A percentile compares a stretch with the other conserved stretches of the same genome.
Conservation (phyloP, 2,113 vertebrate genomes). For the Prunella fulvescens region DNA sequence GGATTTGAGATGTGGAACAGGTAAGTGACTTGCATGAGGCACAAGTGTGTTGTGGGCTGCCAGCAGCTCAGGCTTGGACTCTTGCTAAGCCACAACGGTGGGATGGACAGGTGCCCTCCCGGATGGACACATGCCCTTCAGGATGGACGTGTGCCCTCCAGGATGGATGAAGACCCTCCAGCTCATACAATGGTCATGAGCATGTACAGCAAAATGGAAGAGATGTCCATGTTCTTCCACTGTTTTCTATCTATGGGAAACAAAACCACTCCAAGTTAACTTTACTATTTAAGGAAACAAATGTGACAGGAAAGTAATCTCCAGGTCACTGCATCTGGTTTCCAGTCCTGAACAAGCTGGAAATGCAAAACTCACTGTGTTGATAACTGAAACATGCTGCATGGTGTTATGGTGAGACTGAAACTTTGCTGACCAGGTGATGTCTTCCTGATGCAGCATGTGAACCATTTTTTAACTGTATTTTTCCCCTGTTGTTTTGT, state of each 20-base stretch:
- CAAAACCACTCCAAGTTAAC: background rate
- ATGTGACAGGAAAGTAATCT: background rate
- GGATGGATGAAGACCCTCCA: background rate
- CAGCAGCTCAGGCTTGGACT: background rate
- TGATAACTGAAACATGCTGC: background rate
- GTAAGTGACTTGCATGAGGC: background rate
- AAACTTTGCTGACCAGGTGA: background rate
- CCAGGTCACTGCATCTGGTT: background rate
- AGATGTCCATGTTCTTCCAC: background rate
- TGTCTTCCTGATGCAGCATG: background rate
- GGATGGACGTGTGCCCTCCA: background rate
- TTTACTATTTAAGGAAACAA: background rate
- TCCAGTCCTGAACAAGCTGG: background rate
- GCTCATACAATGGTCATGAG: background rate
- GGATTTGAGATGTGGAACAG: background rate
- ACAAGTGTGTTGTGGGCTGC: fast-evolving
- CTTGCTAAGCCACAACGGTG: background rate
- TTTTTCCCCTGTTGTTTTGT: background rate
- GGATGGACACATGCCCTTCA: no score
- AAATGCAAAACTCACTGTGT: background rate
- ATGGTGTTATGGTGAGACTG: background rate
- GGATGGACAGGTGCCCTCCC: background rate
- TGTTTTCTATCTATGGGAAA: background rate
- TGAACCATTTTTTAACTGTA: background rate
- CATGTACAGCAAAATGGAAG: fast-evolving